A percentile compares a stretch with the other conserved stretches of the same genome.
Evolutionary conservation across 2,888 invertebrate species (phyloP).

Genomic region (Bombyx huttoni): DNA sequence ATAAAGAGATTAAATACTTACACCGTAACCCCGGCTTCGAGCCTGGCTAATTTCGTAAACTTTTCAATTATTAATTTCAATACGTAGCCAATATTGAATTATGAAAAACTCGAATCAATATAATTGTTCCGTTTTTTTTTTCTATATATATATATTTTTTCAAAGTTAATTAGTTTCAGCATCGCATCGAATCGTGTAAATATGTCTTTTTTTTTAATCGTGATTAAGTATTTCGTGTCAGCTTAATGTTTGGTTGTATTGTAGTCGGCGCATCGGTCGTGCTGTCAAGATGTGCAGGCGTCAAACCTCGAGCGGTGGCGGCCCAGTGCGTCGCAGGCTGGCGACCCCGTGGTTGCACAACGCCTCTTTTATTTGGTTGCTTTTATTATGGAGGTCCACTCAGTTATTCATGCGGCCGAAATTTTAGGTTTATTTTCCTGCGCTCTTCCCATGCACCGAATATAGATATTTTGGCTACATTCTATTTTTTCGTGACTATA

Average conservation of each 20-base stretch:
- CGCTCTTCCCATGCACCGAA: slow-evolving; percentile 51
- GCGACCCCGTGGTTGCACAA: slow-evolving; percentile 18
- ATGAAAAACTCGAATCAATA: no score
- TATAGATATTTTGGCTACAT: slow-evolving; percentile 69
- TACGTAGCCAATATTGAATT: background rate
- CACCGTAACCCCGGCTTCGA: slow-evolving; percentile 41
- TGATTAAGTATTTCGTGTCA: slow-evolving; percentile 6
- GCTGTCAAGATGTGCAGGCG: no score
- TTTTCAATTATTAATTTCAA: slow-evolving; percentile 11
- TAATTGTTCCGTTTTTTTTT: no score
- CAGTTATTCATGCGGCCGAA: slow-evolving; percentile 68
- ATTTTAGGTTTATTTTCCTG: slow-evolving; percentile 61
- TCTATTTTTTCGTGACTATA: slow-evolving; percentile 69
- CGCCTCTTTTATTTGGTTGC: slow-evolving; percentile 41
- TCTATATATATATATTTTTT: no score
- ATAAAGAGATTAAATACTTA: slow-evolving; percentile 52
- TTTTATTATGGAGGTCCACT: slow-evolving; percentile 65
- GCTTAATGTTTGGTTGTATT: slow-evolving; percentile 1
- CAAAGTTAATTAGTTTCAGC: no score
- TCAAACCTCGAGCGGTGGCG: background rate
- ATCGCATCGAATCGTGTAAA: no score
- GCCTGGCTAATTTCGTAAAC: slow-evolving; percentile 47
- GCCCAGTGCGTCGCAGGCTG: slow-evolving; percentile 8
- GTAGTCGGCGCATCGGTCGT: background rate
- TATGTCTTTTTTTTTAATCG: no score